Percentiles rank a stretch among this genome's conserved stretches.
phyloP scores from a whole-genome alignment of 2,113 vertebrate species.

The Merops nubicus region DNA sequence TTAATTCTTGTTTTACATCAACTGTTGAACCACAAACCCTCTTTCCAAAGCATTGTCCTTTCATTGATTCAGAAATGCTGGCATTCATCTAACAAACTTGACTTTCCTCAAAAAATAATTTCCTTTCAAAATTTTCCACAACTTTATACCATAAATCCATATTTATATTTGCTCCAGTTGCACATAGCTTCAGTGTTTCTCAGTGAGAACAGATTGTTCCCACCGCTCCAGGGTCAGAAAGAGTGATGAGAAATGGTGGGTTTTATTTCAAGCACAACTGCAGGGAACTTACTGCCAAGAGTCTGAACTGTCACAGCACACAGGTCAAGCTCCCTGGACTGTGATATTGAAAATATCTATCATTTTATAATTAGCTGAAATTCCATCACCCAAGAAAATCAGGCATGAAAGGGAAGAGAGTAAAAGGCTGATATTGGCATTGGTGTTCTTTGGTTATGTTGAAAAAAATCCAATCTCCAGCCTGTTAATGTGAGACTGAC shows the following conservation, averaged over 20 bases:
- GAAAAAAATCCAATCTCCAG: neutral
- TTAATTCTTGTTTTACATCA: too few relatives aligned
- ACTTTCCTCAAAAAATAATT: neutral
- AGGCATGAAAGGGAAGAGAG: neutral
- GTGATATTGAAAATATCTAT: neutral
- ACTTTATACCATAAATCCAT: neutral
- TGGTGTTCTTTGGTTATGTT: neutral
- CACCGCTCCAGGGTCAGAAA: neutral
- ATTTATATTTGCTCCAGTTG: neutral
- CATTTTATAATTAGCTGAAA: neutral
- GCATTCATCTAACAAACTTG: neutral
- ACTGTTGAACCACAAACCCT: neutral
- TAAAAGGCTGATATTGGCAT: neutral
- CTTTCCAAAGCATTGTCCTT: neutral
- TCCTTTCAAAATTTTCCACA: neutral
- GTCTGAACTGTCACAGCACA: neutral
- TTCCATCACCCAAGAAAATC: neutral
- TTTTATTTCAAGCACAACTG: neutral
- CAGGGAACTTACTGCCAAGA: neutral
- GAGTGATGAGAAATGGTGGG: neutral
- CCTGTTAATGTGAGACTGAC: neutral
- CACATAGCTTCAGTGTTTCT: neutral
- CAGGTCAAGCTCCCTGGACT: neutral
- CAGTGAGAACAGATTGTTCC: neutral
- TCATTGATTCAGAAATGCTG: rapidly evolving